Evolutionary conservation across 2,113 vertebrate genomes (phyloP).

Genomic region (Rhizomys pruinosus): DNA sequence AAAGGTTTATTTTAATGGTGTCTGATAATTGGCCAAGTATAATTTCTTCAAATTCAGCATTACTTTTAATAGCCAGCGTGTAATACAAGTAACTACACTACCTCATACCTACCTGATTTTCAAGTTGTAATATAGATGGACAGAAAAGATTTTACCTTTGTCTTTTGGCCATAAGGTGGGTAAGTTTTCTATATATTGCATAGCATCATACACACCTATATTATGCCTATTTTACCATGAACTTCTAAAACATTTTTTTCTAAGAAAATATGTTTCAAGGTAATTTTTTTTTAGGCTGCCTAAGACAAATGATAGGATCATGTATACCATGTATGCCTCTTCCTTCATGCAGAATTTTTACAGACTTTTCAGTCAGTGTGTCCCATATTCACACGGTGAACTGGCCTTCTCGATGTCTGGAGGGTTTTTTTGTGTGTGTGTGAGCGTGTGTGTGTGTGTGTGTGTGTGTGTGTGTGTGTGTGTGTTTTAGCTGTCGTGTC

Average conservation of each 20-base stretch:
- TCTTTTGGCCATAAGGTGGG: constrained; percentile 71
- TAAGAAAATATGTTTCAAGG: constrained; percentile 61
- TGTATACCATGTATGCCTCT: constrained; percentile 63
- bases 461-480: no score
- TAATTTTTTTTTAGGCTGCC: constrained; percentile 2
- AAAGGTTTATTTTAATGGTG: constrained; percentile 72
- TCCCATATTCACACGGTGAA: constrained; percentile 2
- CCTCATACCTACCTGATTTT: constrained; percentile 86
- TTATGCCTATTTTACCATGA: constrained; percentile 73
- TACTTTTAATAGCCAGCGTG: constrained; percentile 82
- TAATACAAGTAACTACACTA: constrained; percentile 87
- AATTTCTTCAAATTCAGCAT: constrained; percentile 75
- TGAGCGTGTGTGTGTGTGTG: no score
- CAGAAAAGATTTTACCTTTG: constrained; percentile 69
- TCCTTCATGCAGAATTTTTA: constrained; percentile 68
- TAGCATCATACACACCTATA: constrained; percentile 79
- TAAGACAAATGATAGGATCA: constrained; percentile 73
- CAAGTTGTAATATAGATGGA: constrained; percentile 82
- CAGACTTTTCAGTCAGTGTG: constrained; percentile 20
- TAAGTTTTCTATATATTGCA: constrained; percentile 70
- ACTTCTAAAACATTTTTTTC: constrained; percentile 73
- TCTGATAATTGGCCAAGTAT: constrained; percentile 75
- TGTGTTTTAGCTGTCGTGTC: constrained; percentile 25
- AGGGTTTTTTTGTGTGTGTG: constrained; percentile 17
- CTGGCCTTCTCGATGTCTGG: constrained; percentile 38